These are phyloP conservation scores for Brevimyrus niger DNA, from an alignment of 2,113 vertebrate species.

Conservation along the genomic window DNA sequence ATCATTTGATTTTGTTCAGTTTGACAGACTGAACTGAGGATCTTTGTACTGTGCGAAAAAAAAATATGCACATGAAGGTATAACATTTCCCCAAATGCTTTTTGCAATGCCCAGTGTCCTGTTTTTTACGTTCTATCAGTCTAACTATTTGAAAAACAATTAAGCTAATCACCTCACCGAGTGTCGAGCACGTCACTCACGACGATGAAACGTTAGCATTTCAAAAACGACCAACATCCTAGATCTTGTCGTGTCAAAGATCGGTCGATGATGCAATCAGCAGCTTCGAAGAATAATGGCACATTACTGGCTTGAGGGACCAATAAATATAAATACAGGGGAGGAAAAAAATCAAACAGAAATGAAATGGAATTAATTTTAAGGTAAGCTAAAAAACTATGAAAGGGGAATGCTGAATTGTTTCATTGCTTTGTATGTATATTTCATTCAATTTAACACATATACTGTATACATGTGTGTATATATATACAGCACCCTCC, in stretches of 20 bases:
- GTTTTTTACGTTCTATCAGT: neutral
- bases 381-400: neutral
- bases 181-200: neutral
- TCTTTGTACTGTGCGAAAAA: constrained; percentile 53
- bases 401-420: neutral
- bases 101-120: neutral
- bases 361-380: neutral
- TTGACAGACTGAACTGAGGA: constrained; percentile 59
- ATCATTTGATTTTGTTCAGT: no score
- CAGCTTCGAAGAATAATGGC: constrained; percentile 16
- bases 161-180: neutral
- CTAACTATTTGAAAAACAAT: constrained; percentile 12
- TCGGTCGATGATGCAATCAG: constrained; percentile 18
- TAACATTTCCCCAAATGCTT: constrained; percentile 9
- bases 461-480: neutral
- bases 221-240: neutral
- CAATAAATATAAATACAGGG: neutral
- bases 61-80: constrained; percentile 58
- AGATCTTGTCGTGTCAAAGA: neutral
- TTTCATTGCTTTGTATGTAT: neutral
- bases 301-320: neutral
- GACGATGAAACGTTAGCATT: constrained; percentile 2
- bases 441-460: neutral
- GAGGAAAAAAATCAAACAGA: neutral
- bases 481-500: neutral